phyloP scores from a whole-genome alignment of 2,113 vertebrate species.

The Anolis carolinensis region DNA sequence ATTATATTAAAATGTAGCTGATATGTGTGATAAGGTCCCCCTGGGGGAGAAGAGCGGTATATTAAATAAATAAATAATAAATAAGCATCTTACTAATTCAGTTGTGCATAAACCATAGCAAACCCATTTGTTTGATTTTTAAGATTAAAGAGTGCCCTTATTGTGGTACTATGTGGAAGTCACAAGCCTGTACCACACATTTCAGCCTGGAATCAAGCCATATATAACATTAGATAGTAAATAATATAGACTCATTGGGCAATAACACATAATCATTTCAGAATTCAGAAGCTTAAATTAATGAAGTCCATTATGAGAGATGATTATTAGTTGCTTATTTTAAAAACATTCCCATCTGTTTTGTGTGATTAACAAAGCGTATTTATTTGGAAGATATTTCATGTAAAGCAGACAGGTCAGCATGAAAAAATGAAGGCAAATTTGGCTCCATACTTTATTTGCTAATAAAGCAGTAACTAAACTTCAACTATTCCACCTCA shows the following conservation, averaged over 20 bases:
- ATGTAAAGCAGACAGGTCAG: conserved; percentile 69
- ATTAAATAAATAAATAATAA: too few species aligned
- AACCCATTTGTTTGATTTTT: not conserved
- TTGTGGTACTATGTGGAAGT: conserved; percentile 58
- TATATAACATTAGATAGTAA: conserved; percentile 23
- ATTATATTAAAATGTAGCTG: conserved; percentile 13
- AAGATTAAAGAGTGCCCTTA: conserved; percentile 28
- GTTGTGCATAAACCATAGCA: not conserved
- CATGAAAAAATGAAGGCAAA: conserved; percentile 47
- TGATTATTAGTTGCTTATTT: conserved; percentile 31
- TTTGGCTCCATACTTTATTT: conserved; percentile 60
- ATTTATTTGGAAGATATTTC: conserved; percentile 28
- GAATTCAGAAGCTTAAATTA: conserved; percentile 41
- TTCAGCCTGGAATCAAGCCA: conserved; percentile 59
- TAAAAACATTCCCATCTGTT: conserved; percentile 87
- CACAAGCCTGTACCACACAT: conserved; percentile 48
- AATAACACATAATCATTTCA: conserved; percentile 54
- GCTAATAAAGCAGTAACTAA: not conserved
- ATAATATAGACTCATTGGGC: conserved; percentile 46
- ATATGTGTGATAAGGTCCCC: conserved; percentile 11
- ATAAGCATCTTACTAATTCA: conserved; percentile 22
- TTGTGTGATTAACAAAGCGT: conserved; percentile 82
- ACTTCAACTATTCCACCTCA: conserved; percentile 9
- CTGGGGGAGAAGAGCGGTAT: too few species aligned
- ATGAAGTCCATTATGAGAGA: conserved; percentile 45